These are phyloP conservation scores for Hemichromis elongatus DNA, from an alignment of 2,113 vertebrate genomes.

Conservation along the genomic window DNA sequence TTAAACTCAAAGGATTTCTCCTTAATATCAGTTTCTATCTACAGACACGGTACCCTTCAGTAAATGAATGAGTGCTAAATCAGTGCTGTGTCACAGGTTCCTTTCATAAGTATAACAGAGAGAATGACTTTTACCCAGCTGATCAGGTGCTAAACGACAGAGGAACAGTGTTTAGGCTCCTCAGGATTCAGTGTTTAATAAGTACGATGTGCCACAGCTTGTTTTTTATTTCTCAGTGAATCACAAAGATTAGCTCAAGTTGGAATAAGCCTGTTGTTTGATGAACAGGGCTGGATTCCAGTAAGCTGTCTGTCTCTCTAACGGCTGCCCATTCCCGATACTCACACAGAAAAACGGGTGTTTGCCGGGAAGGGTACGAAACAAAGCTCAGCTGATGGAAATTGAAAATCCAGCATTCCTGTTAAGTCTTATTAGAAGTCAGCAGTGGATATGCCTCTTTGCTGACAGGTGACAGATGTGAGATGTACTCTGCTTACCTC, in stretches of 20 bases:
- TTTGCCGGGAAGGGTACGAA: not conserved
- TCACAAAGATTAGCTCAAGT: not conserved
- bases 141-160: not conserved
- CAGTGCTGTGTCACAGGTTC: not conserved
- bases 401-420: not conserved
- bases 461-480: slow-evolving; percentile 16
- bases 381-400: not conserved
- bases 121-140: not conserved
- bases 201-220: not conserved
- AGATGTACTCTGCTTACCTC: slow-evolving; percentile 81
- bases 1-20: not conserved
- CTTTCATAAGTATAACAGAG: not conserved
- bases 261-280: not conserved
- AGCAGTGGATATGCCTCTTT: not conserved
- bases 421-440: slow-evolving; percentile 1
- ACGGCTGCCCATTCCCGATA: not conserved
- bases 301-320: not conserved
- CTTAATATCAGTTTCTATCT: not conserved
- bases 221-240: not conserved
- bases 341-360: not conserved
- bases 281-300: not conserved
- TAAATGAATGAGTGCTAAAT: not conserved
- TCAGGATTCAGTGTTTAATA: not conserved
- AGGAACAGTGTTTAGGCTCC: not conserved
- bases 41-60: not conserved